Conservation (phyloP, 2,888 invertebrate species). For the Brachyptera putata region DNA sequence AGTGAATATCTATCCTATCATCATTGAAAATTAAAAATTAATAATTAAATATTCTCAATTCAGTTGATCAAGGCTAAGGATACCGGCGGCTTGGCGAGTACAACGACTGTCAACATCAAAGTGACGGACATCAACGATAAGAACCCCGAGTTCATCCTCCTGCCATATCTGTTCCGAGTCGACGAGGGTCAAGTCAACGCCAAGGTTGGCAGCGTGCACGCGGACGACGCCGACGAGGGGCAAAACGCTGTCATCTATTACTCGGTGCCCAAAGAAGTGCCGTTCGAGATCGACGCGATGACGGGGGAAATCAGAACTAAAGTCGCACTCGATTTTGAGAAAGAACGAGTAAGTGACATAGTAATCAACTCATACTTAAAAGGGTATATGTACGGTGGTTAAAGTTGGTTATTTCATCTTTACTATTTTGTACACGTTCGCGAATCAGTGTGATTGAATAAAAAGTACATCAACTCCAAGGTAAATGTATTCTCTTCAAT, state of each 20-base stretch:
- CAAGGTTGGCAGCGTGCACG: slow-evolving; percentile 74
- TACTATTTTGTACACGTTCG: too few species aligned
- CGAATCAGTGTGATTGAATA: too few species aligned
- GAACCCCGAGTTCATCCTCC: slow-evolving; percentile 80
- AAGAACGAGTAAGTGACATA: slow-evolving; percentile 59
- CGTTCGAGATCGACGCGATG: slow-evolving; percentile 72
- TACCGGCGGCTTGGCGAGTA: slow-evolving; percentile 73
- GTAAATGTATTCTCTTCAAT: too few species aligned
- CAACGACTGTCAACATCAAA: slow-evolving; percentile 80
- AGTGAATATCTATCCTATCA: too few species aligned
- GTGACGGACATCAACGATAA: slow-evolving; percentile 91
- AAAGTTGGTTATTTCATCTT: too few species aligned
- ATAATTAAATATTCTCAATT: too few species aligned
- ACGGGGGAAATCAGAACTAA: slow-evolving; percentile 76
- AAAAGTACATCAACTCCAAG: too few species aligned
- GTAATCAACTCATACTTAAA: too few species aligned
- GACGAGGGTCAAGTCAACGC: slow-evolving; percentile 64
- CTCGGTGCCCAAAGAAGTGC: slow-evolving; percentile 70
- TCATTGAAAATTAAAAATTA: too few species aligned
- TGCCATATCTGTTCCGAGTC: slow-evolving; percentile 76
- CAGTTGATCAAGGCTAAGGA: slow-evolving; percentile 82
- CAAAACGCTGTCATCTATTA: slow-evolving; percentile 78
- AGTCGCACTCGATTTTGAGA: slow-evolving; percentile 75
- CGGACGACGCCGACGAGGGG: slow-evolving; percentile 81
- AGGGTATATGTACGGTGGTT: too few species aligned